Base-by-base conservation (phyloP, 2,888 invertebrate genomes). In the Drepanosiphum platanoidis region DNA sequence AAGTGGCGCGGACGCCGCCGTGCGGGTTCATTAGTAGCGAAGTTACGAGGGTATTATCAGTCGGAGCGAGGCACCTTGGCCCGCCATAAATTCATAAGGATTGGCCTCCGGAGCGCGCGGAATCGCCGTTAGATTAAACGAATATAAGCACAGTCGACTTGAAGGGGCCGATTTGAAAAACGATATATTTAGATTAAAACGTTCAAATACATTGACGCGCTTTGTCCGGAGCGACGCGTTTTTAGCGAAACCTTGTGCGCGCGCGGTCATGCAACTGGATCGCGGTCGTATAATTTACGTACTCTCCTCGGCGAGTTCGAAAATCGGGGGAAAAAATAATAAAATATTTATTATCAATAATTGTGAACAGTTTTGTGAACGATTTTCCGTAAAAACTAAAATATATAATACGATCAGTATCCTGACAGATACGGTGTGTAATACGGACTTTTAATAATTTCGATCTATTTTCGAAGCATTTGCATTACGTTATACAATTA, bases 71-170 rank as follows among this genome's bases (percentile, higher is more conserved):
- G 22, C 32, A 42, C 34, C 74, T 74, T 30, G 82, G 64, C n/a
- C 32, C 27, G 64, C 68, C 74, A 83, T 83, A 83, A 83, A 83
- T 83, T 74, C 74, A 66, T 46, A 64, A 74, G 82, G 82, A 83
- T 74, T 34, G 72, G 82, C 72, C 58, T 15, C 70, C 66, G 22
- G 18, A 46, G 27, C 9, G 42, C 30, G 18, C 52, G 68, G 79
- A 46, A 52, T 68, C 68, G 70, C 80, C 52, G 32, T 36, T 70
- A 71, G 81, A 61, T 81, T 71, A 81, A 71, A 72, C 61, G 71
- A 27, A 52, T 70, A 42, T 42, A 42, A 42, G 39, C 52, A 34
- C 52, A 34, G 46, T 46, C 30, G 27, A 81, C 36, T 70, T 22
- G 58, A 71, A 71, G 70, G 81, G 81, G 22, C 61, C 61, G 13